These are phyloP conservation scores for Actinostola sp. DNA, from an alignment of 92 coral and sea anemone species.

Conservation along the genomic window DNA sequence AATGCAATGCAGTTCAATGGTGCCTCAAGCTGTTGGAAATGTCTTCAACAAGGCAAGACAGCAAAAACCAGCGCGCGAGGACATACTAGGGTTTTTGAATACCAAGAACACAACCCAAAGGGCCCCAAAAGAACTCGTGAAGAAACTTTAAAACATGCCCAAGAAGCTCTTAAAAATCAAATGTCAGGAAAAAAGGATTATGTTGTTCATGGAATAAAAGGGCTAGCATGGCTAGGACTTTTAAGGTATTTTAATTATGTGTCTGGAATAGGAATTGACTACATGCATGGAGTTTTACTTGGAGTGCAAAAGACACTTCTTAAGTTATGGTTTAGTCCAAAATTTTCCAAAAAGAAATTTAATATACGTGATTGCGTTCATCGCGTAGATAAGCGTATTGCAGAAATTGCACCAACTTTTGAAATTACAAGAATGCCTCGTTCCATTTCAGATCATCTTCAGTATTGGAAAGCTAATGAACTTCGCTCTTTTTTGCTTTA, in stretches of 20 bases:
- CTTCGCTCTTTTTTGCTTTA: constrained; percentile 59
- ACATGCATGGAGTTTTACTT: constrained; percentile 73
- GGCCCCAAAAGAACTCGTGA: constrained; percentile 44
- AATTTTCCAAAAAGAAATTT: constrained; percentile 26
- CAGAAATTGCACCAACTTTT: constrained; percentile 45
- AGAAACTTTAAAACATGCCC: constrained; percentile 13
- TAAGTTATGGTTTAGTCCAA: constrained; percentile 47
- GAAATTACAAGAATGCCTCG: constrained; percentile 48
- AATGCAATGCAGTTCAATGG: constrained; percentile 64
- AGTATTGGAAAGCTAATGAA: constrained; percentile 66
- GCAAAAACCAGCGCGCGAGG: constrained; percentile 32
- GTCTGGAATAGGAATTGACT: constrained; percentile 59
- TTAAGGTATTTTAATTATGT: constrained; percentile 38
- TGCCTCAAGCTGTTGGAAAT: constrained; percentile 56
- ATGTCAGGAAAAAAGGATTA: not conserved
- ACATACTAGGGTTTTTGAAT: constrained; percentile 17
- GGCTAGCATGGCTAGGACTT: constrained; percentile 54
- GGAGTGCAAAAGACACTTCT: constrained; percentile 60
- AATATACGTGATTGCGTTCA: constrained; percentile 20
- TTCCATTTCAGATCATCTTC: constrained; percentile 44
- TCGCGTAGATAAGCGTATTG: constrained; percentile 36
- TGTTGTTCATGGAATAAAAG: constrained; percentile 50
- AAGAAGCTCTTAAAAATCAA: constrained; percentile 8
- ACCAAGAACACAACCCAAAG: constrained; percentile 27
- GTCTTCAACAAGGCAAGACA: constrained; percentile 49